A percentile compares a stretch with the other conserved stretches of the same genome.
These are phyloP conservation scores for Rosalia funebris DNA, from an alignment of 2,888 invertebrate genomes.

Conservation along the genomic window DNA sequence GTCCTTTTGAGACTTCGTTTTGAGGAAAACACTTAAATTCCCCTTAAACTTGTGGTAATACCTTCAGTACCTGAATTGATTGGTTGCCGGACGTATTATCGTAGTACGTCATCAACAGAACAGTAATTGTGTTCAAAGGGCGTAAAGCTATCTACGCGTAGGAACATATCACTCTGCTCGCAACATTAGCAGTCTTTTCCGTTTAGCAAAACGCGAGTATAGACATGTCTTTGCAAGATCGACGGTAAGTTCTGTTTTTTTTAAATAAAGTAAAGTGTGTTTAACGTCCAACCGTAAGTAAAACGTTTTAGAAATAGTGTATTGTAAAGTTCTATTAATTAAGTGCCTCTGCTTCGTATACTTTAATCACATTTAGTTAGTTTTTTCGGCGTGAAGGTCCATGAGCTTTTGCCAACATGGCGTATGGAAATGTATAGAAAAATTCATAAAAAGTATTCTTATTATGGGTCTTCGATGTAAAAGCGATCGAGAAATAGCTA, in stretches of 20 bases:
- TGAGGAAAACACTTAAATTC: conserved; percentile 1
- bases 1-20: background rate
- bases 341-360: conserved; percentile 38
- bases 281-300: conserved; percentile 37
- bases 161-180: conserved; percentile 60
- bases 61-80: background rate
- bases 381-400: conserved; percentile 57
- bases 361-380: conserved; percentile 41
- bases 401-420: conserved; percentile 70
- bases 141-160: conserved; percentile 58
- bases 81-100: background rate
- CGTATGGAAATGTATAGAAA: conserved; percentile 56
- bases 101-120: background rate
- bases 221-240: conserved; percentile 85
- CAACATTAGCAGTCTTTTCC: conserved; percentile 69
- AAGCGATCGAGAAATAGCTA: conserved; percentile 13
- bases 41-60: background rate
- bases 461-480: background rate
- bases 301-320: conserved; percentile 25
- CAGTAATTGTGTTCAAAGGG: background rate
- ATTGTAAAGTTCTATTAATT: conserved; percentile 27
- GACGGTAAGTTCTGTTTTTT: conserved; percentile 77
- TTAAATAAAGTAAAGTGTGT: conserved; percentile 33
- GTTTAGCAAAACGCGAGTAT: conserved; percentile 77
- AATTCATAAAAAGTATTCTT: conserved; percentile 9